Percentiles rank a stretch among this genome's conserved stretches.
Evolutionary conservation across 2,113 vertebrate genomes (phyloP).

Genomic region (Pelobates fuscus): DNA sequence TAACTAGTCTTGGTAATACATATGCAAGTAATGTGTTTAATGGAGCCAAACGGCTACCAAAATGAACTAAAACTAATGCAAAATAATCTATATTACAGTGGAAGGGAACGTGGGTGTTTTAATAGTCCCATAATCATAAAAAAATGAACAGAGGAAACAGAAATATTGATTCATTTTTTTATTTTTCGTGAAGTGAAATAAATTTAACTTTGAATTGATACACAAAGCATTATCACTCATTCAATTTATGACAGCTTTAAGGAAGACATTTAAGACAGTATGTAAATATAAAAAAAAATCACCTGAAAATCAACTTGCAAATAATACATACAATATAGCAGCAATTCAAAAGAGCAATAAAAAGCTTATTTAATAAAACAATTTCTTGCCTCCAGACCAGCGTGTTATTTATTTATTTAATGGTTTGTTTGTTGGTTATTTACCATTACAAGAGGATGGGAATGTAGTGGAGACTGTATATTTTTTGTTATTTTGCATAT

Average conservation of each 20-base stretch:
- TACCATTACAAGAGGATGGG: not conserved
- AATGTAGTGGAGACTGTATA: too few relatives aligned
- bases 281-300: not conserved
- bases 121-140: conserved; percentile 47
- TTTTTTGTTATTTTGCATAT: too few relatives aligned
- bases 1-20: conserved; percentile 46
- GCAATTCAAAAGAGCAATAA: not conserved
- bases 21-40: conserved; percentile 44
- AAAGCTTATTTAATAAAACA: not conserved
- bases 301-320: not conserved
- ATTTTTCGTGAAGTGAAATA: conserved; percentile 47
- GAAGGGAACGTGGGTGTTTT: conserved; percentile 38
- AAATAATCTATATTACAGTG: conserved; percentile 31
- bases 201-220: conserved; percentile 29
- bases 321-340: not conserved
- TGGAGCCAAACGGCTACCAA: conserved; percentile 42
- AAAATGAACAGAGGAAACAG: conserved; percentile 52
- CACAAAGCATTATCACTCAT: not conserved
- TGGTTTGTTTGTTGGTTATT: too few relatives aligned
- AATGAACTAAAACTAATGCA: conserved; percentile 44
- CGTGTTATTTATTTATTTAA: too few relatives aligned
- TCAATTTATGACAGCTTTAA: conserved; percentile 15
- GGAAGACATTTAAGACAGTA: not conserved
- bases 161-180: conserved; percentile 58
- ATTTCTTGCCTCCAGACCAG: not conserved